Evolutionary conservation across 2,888 invertebrate genomes (phyloP), one percentile per base, ranked within the genome.

Genomic region (Myopa tessellatipennis): DNA sequence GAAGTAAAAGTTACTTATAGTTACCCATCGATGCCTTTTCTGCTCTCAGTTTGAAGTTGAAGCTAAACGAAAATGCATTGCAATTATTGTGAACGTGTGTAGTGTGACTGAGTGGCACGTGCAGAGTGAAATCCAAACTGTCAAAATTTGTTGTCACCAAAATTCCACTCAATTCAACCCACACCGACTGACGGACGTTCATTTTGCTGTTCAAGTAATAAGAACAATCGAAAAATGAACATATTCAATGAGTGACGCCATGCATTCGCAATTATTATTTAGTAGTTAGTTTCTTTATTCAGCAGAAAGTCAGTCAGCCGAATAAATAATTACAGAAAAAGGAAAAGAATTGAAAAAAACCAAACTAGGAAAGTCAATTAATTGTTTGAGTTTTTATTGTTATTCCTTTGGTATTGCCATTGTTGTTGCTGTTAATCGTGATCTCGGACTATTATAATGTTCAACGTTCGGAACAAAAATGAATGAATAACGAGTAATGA

Each of bases 171-270:
- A 10, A 45, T 10, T 45, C 10, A 26, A 26, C 26, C 45, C 7
- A 45, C 6, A 10, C 45, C 6, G 45, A 45, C 45, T 6, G 45
- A 45, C 45, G 45, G 45, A 45, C 7, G 45, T 45, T 45, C 10
- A 8, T 45, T 6, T 3, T 10, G 14, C 0, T n/a, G n/a, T 26
- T 26, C 6, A 45, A 45, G 45, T 40, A 36, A 14, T 38, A 14
- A 67, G 67, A 67, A 73, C 16, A 76, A 71, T 69, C 76, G 70
- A 61, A 76, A 74, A 74, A 52, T 18, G 34, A 75, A 75, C 70
- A 61, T 69, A 12, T 69, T 70, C 61, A 70, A 76, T 70, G 69
- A 69, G 50, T 70, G 76, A 76, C 70, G 76, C 69, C 70, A 70
- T 77, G 77, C 65, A 77, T 77, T 65, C 72, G 55, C 77, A 77